Conservation (phyloP, 2,113 vertebrate genomes). For the Tenebrosternarchus preto region DNA sequence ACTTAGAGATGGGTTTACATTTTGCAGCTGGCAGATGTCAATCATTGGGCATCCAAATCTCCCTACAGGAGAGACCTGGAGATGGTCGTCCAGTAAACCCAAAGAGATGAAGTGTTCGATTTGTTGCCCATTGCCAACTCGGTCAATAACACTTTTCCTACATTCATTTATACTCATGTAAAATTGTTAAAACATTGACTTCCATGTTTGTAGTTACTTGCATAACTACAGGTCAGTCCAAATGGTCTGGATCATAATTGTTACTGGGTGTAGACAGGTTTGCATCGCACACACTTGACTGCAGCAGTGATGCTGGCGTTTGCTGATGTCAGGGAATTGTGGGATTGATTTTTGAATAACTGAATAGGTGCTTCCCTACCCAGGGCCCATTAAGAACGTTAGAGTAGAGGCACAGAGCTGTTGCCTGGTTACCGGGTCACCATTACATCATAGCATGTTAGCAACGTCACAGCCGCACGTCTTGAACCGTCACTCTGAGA, state of each 20-base stretch:
- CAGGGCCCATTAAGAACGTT: background rate
- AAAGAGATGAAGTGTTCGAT: background rate
- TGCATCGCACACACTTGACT: background rate
- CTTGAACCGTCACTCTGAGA: background rate
- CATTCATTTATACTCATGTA: too few relatives aligned
- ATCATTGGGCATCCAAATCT: constrained; percentile 3
- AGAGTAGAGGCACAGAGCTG: background rate
- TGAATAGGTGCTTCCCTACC: background rate
- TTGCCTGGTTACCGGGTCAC: background rate
- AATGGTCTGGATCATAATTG: background rate
- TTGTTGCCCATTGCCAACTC: too few relatives aligned
- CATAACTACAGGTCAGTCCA: background rate
- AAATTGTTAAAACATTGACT: too few relatives aligned
- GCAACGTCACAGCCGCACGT: too few relatives aligned
- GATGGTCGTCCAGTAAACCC: background rate
- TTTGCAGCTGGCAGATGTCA: constrained; percentile 22
- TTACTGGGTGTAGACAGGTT: background rate
- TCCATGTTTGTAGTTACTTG: too few relatives aligned
- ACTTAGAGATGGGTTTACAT: constrained; percentile 14
- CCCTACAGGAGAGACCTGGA: background rate
- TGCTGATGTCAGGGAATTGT: background rate
- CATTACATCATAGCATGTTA: too few relatives aligned
- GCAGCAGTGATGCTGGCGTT: background rate
- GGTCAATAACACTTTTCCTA: background rate
- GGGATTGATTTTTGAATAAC: constrained; percentile 14